Conservation (phyloP, 1,140 invertebrate genomes). For the Nylanderia fulva region DNA sequence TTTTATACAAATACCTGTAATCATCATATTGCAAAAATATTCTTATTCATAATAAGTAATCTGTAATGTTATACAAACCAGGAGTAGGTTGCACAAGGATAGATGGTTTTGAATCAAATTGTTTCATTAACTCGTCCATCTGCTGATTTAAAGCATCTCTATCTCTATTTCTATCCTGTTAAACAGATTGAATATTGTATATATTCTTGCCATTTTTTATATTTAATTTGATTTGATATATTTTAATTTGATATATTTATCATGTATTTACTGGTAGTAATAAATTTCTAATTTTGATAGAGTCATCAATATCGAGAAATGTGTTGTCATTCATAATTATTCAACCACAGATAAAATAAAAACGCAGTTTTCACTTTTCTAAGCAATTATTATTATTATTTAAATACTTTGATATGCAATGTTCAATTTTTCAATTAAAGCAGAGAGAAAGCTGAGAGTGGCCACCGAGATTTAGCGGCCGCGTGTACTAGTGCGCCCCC, state of each 20-base stretch:
- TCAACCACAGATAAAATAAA: neutral
- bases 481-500: too few relatives aligned
- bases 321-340: constrained; percentile 53
- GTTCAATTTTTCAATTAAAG: too few relatives aligned
- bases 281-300: constrained; percentile 73
- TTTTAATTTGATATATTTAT: constrained; percentile 3
- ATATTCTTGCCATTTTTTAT: neutral
- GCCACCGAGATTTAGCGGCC: too few relatives aligned
- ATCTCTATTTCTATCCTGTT: constrained; percentile 60
- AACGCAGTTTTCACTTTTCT: neutral
- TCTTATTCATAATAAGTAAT: neutral
- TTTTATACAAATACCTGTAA: constrained; percentile 94
- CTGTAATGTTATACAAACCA: constrained; percentile 65
- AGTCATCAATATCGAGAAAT: constrained; percentile 76
- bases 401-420: too few relatives aligned
- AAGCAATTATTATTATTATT: too few relatives aligned
- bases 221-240: constrained; percentile 15
- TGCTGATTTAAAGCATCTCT: constrained; percentile 50
- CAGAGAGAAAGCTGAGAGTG: too few relatives aligned
- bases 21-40: constrained; percentile 19
- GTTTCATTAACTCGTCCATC: constrained; percentile 66
- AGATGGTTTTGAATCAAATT: constrained; percentile 63
- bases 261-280: constrained; percentile 73
- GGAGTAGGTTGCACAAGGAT: constrained; percentile 75
- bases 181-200: constrained; percentile 14